Conservation (phyloP, 2,113 vertebrate genomes). For the Phoenicopterus ruber region DNA sequence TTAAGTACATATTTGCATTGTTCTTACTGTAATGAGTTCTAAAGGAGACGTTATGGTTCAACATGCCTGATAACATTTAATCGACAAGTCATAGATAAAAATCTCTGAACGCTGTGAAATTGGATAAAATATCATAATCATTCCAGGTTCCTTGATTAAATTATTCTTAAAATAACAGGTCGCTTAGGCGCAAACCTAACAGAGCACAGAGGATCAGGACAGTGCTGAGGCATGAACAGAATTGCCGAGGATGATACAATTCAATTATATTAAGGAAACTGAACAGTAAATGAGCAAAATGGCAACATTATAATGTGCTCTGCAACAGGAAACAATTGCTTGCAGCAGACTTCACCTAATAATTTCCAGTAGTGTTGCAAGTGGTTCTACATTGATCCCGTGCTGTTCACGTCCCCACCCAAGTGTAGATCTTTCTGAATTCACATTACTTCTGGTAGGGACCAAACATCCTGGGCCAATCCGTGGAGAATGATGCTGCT, state of each 20-base stretch:
- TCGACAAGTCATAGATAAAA: constrained; percentile 21
- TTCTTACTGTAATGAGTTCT: constrained; percentile 14
- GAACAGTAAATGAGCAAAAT: not conserved
- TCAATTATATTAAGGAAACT: not conserved
- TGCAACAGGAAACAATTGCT: not conserved
- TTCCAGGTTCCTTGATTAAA: not conserved
- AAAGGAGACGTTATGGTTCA: not conserved
- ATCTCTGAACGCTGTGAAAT: not conserved
- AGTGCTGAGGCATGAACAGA: not conserved
- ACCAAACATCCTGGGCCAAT: not conserved
- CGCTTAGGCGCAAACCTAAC: not conserved
- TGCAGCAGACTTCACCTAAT: not conserved
- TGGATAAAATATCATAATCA: not conserved
- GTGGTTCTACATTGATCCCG: not conserved
- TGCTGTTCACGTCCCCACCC: not conserved
- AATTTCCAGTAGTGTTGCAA: not conserved
- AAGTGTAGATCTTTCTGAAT: not conserved
- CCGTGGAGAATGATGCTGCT: not conserved
- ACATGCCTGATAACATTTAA: constrained; percentile 1
- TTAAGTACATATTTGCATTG: constrained; percentile 28
- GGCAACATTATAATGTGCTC: not conserved
- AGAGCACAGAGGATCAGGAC: not conserved
- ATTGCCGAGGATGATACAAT: not conserved
- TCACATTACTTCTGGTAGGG: not conserved
- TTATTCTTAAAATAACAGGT: not conserved